phyloP scores from a whole-genome alignment of 2,797 vertebrate species.

The Dicrostonyx torquatus region DNA sequence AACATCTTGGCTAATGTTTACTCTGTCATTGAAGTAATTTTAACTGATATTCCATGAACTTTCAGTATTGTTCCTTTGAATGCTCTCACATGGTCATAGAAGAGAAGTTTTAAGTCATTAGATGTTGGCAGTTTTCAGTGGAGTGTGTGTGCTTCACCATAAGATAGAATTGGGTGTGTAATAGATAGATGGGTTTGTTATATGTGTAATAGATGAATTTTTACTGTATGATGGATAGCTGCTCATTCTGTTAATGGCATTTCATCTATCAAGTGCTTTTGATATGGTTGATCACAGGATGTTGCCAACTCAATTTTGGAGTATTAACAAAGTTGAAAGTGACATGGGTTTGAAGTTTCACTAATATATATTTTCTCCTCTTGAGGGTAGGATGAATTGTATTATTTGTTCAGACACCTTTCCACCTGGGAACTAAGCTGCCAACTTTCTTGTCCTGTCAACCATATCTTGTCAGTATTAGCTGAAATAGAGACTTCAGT shows the following conservation, averaged over 20 bases:
- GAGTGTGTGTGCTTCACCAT: constrained; percentile 27
- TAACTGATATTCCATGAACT: neutral
- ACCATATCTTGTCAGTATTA: constrained; percentile 38
- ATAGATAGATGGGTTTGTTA: constrained; percentile 71
- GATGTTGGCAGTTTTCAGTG: constrained; percentile 54
- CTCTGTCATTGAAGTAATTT: neutral
- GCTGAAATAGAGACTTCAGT: constrained; percentile 34
- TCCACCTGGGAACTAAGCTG: constrained; percentile 45
- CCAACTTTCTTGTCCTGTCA: constrained; percentile 50
- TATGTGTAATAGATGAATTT: constrained; percentile 67
- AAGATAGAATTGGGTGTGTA: constrained; percentile 60
- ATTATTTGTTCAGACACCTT: constrained; percentile 21
- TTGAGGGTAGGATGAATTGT: constrained; percentile 23
- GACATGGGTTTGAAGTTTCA: constrained; percentile 48
- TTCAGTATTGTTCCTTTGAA: constrained; percentile 43
- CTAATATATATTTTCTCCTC: constrained; percentile 10
- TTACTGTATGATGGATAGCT: constrained; percentile 69
- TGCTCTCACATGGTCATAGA: neutral
- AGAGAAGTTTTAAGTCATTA: constrained; percentile 46
- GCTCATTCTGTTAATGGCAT: constrained; percentile 65
- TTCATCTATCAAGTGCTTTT: constrained; percentile 73
- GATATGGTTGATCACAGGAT: constrained; percentile 65
- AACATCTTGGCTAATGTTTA: neutral
- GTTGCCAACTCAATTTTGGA: constrained; percentile 73
- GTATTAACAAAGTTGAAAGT: constrained; percentile 56